phyloP scores from a whole-genome alignment of 2,797 vertebrate species.

The Echeneis naucrates region DNA sequence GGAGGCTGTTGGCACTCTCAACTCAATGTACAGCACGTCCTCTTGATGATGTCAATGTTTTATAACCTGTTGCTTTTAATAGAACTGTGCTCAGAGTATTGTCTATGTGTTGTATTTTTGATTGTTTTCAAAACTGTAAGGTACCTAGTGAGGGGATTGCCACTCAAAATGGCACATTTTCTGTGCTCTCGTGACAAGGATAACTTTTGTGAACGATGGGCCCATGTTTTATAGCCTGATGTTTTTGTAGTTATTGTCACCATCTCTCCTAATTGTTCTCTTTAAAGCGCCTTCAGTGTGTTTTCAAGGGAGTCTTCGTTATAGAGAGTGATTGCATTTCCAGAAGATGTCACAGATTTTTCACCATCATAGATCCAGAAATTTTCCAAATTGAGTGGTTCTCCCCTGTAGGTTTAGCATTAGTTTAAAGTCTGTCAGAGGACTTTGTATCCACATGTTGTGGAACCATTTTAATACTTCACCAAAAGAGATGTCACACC shows the following conservation, averaged over 20 bases:
- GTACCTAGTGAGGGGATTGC: conserved; percentile 64
- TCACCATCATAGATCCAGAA: neutral
- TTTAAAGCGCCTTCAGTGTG: neutral
- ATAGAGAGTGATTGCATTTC: neutral
- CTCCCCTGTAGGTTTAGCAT: conserved; percentile 56
- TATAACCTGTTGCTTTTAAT: conserved; percentile 77
- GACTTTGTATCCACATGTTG: conserved; percentile 59
- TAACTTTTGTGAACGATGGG: conserved; percentile 6
- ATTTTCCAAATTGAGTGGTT: conserved; percentile 56
- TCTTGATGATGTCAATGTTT: conserved; percentile 80
- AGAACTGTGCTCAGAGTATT: conserved; percentile 69
- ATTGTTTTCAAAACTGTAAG: conserved; percentile 63
- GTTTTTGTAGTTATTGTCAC: neutral
- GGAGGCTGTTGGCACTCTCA: conserved; percentile 53
- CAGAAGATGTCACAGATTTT: neutral
- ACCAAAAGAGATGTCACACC: conserved; percentile 63
- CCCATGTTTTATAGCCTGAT: conserved; percentile 10
- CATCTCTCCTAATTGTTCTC: neutral
- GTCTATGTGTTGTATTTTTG: conserved; percentile 72
- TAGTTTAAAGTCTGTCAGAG: conserved; percentile 30
- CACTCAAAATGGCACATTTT: conserved; percentile 53
- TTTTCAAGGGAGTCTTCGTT: neutral
- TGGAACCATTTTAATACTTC: conserved; percentile 62
- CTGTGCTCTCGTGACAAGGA: neutral
- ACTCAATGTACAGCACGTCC: conserved; percentile 75